phyloP scores from a whole-genome alignment of 1,140 invertebrate genomes.

The Cotesia vestalis region DNA sequence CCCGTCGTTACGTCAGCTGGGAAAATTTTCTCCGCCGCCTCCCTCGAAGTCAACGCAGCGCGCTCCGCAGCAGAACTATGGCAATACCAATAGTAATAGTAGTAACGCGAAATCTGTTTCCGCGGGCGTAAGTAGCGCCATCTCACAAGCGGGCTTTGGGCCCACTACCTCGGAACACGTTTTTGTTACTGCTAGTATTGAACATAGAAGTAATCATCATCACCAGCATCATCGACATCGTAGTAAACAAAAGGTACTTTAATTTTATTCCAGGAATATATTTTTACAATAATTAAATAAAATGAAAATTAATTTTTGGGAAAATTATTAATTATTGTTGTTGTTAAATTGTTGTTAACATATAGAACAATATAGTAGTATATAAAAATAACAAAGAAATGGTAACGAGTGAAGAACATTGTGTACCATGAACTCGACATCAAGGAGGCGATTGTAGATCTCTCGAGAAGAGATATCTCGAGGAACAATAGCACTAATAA shows the following conservation, averaged over 20 bases:
- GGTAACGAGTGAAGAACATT: too few species aligned
- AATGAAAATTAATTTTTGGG: too few species aligned
- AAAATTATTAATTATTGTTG: too few species aligned
- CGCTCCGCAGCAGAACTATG: slow-evolving; percentile 29
- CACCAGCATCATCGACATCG: slow-evolving; percentile 59
- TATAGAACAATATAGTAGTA: too few species aligned
- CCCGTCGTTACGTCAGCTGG: slow-evolving; percentile 24
- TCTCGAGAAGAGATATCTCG: too few species aligned
- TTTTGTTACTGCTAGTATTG: slow-evolving; percentile 52
- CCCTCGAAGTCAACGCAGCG: slow-evolving; percentile 28
- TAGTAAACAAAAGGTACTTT: slow-evolving; percentile 57
- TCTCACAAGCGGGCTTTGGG: neutral
- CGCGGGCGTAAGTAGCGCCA: slow-evolving; percentile 28
- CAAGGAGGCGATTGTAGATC: too few species aligned
- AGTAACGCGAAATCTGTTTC: too few species aligned
- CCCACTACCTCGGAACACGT: slow-evolving; percentile 54
- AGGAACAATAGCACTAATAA: too few species aligned
- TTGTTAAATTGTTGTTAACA: too few species aligned
- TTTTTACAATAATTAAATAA: slow-evolving; percentile 23
- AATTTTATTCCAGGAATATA: slow-evolving; percentile 9
- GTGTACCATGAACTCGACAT: too few species aligned
- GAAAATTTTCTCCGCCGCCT: slow-evolving; percentile 33
- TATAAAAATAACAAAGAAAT: too few species aligned
- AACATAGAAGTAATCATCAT: slow-evolving; percentile 46
- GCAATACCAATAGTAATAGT: slow-evolving; percentile 6